Evolutionary conservation across 2,888 invertebrate genomes (phyloP).

Genomic region (Sarcophaga caerulescens): DNA sequence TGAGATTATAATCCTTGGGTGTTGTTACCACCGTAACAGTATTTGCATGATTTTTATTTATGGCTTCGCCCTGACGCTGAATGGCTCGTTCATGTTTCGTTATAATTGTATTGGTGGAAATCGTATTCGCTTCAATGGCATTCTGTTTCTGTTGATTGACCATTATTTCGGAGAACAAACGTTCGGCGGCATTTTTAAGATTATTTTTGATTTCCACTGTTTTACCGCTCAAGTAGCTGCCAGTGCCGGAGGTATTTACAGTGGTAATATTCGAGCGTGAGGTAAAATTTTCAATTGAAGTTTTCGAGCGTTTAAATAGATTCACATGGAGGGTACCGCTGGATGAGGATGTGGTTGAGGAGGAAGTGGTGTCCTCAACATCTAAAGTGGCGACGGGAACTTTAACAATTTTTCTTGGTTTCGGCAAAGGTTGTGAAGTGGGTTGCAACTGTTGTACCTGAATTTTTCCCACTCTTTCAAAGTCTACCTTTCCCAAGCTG

Average conservation of each 20-base stretch:
- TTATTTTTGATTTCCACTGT: constrained; percentile 80
- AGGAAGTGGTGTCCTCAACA: constrained; percentile 72
- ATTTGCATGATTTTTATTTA: constrained; percentile 42
- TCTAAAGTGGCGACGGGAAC: constrained; percentile 78
- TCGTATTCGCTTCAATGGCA: constrained; percentile 63
- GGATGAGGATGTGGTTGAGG: constrained; percentile 11
- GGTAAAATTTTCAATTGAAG: constrained; percentile 76
- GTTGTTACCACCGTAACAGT: constrained; percentile 70
- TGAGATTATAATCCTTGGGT: constrained; percentile 62
- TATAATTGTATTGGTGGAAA: constrained; percentile 73
- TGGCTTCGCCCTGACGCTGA: constrained; percentile 73
- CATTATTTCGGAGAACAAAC: constrained; percentile 80
- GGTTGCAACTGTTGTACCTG: constrained; percentile 72
- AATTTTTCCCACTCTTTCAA: constrained; percentile 73
- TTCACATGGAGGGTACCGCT: constrained; percentile 54
- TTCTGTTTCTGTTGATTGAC: constrained; percentile 77
- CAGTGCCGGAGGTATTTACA: constrained; percentile 59
- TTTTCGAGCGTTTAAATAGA: constrained; percentile 78
- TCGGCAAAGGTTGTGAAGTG: constrained; percentile 75
- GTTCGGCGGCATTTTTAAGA: constrained; percentile 80
- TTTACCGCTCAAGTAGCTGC: constrained; percentile 74
- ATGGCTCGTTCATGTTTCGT: constrained; percentile 77
- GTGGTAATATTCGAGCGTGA: constrained; percentile 69
- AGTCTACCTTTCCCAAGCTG: constrained; percentile 76
- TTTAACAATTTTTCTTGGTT: constrained; percentile 77